Percentiles rank a stretch among this genome's conserved stretches.
These are phyloP conservation scores for Patella depressa DNA, from an alignment of 2,888 invertebrate species.

Conservation along the genomic window DNA sequence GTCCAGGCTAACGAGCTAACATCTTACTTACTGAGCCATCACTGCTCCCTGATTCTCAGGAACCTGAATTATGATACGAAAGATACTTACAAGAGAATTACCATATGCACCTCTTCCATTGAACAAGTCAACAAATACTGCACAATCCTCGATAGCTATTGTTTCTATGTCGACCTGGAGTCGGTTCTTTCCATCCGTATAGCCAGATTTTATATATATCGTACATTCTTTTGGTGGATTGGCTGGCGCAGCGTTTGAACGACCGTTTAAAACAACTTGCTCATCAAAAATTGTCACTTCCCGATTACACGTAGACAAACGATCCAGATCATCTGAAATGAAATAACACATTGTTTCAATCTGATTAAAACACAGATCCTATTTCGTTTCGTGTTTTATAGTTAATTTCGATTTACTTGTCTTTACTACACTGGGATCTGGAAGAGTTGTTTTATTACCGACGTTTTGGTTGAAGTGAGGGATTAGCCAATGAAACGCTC, in stretches of 20 bases:
- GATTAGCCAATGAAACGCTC: no score
- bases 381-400: no score
- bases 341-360: background rate
- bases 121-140: conserved; percentile 47
- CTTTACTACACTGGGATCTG: no score
- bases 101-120: conserved; percentile 47
- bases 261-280: conserved; percentile 44
- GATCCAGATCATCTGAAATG: conserved; percentile 44
- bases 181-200: conserved; percentile 47
- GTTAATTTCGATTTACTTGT: no score
- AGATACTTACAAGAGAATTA: conserved; percentile 46
- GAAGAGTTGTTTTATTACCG: no score
- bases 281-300: conserved; percentile 48
- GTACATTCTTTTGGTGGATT: conserved; percentile 52
- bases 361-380: no score
- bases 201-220: conserved; percentile 48
- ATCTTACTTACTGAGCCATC: no score
- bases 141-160: conserved; percentile 52
- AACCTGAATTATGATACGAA: background rate
- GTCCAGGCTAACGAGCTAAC: background rate
- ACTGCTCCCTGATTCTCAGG: background rate
- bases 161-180: conserved; percentile 53
- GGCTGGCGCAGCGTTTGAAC: conserved; percentile 42
- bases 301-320: conserved; percentile 44
- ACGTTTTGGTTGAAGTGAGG: no score